Percentiles rank a stretch among this genome's conserved stretches.
These are phyloP conservation scores for Paragorgia papillata DNA, from an alignment of 92 coral and sea anemone genomes.

Conservation along the genomic window DNA sequence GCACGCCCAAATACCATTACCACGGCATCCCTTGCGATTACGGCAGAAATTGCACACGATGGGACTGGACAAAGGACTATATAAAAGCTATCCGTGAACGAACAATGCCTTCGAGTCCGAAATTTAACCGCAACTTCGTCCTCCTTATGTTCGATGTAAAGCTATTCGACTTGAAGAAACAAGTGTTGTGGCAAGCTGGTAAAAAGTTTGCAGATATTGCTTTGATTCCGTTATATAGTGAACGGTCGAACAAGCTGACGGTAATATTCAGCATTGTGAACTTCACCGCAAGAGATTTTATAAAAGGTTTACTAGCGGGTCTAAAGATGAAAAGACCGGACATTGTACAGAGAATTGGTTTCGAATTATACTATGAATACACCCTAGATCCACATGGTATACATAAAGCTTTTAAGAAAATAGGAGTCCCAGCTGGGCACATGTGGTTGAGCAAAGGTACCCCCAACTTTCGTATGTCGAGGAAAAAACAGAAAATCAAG, in stretches of 20 bases:
- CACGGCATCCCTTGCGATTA: slow-evolving; percentile 46
- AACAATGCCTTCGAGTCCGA: slow-evolving; percentile 44
- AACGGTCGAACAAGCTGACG: slow-evolving; percentile 28
- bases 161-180: slow-evolving; percentile 13
- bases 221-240: slow-evolving; percentile 37
- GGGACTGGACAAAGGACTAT: slow-evolving; percentile 31
- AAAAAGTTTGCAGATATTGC: slow-evolving; percentile 34
- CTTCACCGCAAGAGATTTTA: slow-evolving; percentile 22
- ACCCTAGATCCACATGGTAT: slow-evolving; percentile 6
- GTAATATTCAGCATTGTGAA: slow-evolving; percentile 37
- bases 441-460: slow-evolving; percentile 45
- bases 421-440: slow-evolving; percentile 48
- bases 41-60: slow-evolving; percentile 21
- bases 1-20: slow-evolving; percentile 33
- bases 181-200: slow-evolving; percentile 26
- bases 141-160: slow-evolving; percentile 46
- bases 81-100: slow-evolving; percentile 42
- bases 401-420: slow-evolving; percentile 23
- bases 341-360: slow-evolving; percentile 37
- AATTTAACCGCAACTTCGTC: slow-evolving; percentile 33
- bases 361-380: slow-evolving; percentile 25
- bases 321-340: slow-evolving; percentile 29
- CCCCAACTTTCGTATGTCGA: neutral
- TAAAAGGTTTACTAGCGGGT: slow-evolving; percentile 15
- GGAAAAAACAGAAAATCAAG: neutral